Evolutionary conservation across 1,140 invertebrate species (phyloP).

Genomic region (Anastatus disparis): DNA sequence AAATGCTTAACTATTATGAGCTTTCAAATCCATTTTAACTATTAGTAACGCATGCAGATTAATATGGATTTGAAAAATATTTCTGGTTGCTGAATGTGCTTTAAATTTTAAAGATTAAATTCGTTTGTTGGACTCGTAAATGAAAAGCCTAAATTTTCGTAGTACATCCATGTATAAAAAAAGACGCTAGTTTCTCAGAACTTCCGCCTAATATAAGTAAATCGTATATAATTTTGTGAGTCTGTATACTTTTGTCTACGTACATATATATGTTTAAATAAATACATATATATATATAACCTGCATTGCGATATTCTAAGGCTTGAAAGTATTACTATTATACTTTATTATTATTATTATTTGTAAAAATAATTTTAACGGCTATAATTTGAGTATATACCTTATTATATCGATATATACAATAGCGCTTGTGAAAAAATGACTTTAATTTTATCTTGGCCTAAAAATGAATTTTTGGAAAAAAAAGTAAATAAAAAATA

Average conservation of each 20-base stretch:
- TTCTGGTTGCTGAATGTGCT: too few relatives aligned
- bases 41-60: too few relatives aligned
- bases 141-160: background rate
- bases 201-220: too few relatives aligned
- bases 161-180: too few relatives aligned
- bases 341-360: background rate
- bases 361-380: background rate
- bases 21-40: too few relatives aligned
- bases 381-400: background rate
- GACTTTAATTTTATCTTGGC: background rate
- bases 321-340: slow-evolving; percentile 9
- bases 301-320: background rate
- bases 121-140: slow-evolving; percentile 15
- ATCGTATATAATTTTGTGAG: background rate
- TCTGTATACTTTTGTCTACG: too few relatives aligned
- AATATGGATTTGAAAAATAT: too few relatives aligned
- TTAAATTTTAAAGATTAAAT: too few relatives aligned
- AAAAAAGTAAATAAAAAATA: too few relatives aligned
- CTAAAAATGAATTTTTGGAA: too few relatives aligned
- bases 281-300: background rate
- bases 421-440: slow-evolving; percentile 27
- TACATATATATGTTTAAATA: background rate
- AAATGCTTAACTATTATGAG: too few relatives aligned
- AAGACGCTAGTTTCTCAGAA: too few relatives aligned
- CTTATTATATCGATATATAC: slow-evolving; percentile 19